Percentiles rank a stretch among this genome's conserved stretches.
Conservation (phyloP, 2,888 invertebrate genomes). For the Balanococcus diminutus region DNA sequence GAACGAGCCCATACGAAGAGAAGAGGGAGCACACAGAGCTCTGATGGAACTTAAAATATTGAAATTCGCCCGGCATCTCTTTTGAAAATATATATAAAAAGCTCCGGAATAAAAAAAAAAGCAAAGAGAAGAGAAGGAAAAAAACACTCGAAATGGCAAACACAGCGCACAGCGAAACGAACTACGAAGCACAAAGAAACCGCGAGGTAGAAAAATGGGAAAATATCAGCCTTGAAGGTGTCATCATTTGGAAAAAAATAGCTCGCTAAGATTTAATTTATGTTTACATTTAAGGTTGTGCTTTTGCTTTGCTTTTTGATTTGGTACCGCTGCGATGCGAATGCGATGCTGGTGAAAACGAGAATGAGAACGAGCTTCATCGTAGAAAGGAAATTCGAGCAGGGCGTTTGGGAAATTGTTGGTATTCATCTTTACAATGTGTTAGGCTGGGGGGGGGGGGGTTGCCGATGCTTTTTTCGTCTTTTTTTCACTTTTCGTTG, state of each 20-base stretch:
- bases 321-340: neutral
- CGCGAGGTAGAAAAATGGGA: neutral
- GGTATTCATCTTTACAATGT: constrained; percentile 17
- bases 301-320: constrained; percentile 1
- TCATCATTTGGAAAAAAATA: constrained; percentile 13
- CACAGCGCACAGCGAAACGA: neutral
- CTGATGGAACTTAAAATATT: neutral
- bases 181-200: neutral
- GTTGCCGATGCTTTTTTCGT: too few species aligned
- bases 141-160: constrained; percentile 2
- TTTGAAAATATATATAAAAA: too few species aligned
- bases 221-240: constrained; percentile 15
- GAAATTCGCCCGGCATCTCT: constrained; percentile 3
- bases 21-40: too few species aligned
- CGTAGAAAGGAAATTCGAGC: neutral
- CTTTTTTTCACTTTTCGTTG: neutral
- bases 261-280: constrained; percentile 17
- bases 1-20: neutral
- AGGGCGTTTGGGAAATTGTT: neutral
- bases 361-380: too few species aligned
- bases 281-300: constrained; percentile 2
- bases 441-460: neutral
- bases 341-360: too few species aligned
- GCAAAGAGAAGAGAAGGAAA: neutral
- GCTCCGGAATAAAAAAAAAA: too few species aligned